Base-by-base conservation (phyloP, 30 jellyfish, hydroid and myxozoan genomes). In the Aurelia sp. region DNA sequence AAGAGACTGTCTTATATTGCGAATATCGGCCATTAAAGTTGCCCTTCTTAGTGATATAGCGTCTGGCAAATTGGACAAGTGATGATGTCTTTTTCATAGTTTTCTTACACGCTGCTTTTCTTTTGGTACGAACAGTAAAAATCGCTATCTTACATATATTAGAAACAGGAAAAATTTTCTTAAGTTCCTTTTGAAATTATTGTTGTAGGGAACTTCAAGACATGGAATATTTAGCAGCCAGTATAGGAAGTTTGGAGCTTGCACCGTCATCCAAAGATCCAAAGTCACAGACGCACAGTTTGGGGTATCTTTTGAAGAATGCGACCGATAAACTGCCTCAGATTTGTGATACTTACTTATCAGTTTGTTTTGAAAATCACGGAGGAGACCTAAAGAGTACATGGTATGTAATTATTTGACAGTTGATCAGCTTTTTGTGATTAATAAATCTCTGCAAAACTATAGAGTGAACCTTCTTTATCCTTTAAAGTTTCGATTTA, bases 311-410 rank as follows among this genome's bases (percentile, higher is more conserved):
- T 30, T 16, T 73, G 53, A 44, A 52, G 11, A 13, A 23, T 21
- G 84, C 84, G 13, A 27, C 27, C 0, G 84, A 73, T 20, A 73
- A 22, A 19, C 44, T 73, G 7, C 71, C 84, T 12, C 48, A 12
- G 6, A 48, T 48, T 23, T 48, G 84, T n/a, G 66, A 57, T 52
- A 27, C 66, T 11, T 73, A 73, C 73, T 12, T 53, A 6, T 30
- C 84, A 20, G 48, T 35, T 51, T 73, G 84, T 22, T 73, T 73
- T 33, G 20, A 19, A 44, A 73, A 73, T 48, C 47, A 6, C 4
- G 22, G 44, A 6, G 51, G 22, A 52, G 63, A 27, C 52, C 30
- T 11, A 21, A 37, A 20, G 19, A 73, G 10, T 12, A 31, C 66
- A 71, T 23, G 53, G 63, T 37, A 20, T 17, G 82, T 44, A 17